These are phyloP conservation scores for Pelvicachromis taeniatus DNA, from an alignment of 2,113 vertebrate species.

Conservation along the genomic window DNA sequence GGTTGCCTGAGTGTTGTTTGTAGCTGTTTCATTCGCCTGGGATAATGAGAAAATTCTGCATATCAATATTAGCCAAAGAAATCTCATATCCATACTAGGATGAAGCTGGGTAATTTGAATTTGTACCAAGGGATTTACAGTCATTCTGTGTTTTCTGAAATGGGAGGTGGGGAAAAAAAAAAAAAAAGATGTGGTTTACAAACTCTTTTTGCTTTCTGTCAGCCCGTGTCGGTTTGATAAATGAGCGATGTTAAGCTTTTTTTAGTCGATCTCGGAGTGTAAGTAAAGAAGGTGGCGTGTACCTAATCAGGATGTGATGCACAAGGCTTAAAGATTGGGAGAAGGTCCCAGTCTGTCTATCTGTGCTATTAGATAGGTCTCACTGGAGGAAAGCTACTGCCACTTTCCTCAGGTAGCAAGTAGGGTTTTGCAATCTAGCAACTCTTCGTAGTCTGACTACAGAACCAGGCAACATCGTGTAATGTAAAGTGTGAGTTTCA, in stretches of 20 bases:
- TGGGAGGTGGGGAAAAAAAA: background rate
- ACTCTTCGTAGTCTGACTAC: background rate
- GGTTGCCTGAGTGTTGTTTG: conserved; percentile 44
- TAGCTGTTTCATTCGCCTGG: conserved; percentile 31
- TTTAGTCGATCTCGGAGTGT: background rate
- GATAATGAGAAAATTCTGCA: conserved; percentile 61
- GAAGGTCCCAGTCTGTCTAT: background rate
- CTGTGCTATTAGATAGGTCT: background rate
- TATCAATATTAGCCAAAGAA: conserved; percentile 49
- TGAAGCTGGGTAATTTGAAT: conserved; percentile 44
- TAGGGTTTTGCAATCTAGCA: background rate
- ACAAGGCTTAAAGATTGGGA: background rate
- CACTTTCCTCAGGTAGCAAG: background rate
- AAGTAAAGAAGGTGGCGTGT: background rate
- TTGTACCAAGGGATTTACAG: conserved; percentile 7
- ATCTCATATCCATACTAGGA: conserved; percentile 45
- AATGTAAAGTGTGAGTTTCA: background rate
- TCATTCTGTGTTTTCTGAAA: background rate
- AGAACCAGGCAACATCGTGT: background rate
- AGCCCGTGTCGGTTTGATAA: background rate
- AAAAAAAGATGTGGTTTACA: background rate
- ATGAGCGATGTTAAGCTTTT: conserved; percentile 3
- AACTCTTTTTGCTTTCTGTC: background rate
- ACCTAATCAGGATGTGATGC: background rate
- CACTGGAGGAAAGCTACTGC: background rate